A percentile compares a stretch with the other conserved stretches of the same genome.
These are phyloP conservation scores for Tenrec ecaudatus DNA, from an alignment of 2,113 vertebrate species.

Conservation along the genomic window DNA sequence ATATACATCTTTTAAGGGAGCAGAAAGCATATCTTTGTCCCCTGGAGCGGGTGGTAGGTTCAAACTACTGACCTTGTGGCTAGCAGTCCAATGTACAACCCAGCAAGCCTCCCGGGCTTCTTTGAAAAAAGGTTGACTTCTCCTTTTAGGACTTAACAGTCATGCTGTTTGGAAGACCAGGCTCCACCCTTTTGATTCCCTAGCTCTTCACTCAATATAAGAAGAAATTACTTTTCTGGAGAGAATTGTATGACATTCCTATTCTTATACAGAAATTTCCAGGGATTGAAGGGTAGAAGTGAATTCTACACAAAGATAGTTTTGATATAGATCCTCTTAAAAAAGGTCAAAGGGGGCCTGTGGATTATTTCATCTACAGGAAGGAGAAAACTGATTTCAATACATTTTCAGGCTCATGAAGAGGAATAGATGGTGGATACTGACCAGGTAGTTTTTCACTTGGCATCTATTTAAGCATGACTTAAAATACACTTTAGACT, in stretches of 20 bases:
- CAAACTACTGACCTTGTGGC: too few species aligned
- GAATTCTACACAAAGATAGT: neutral
- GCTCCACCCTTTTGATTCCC: neutral
- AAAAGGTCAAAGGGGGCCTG: neutral
- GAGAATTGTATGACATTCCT: neutral
- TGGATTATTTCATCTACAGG: neutral
- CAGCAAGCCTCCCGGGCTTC: too few species aligned
- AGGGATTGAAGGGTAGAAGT: neutral
- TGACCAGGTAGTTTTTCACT: too few species aligned
- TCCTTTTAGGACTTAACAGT: neutral
- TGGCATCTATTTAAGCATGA: neutral
- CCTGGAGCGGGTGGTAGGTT: too few species aligned
- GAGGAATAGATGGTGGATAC: neutral
- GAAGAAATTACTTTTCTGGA: neutral
- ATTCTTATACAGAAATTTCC: conserved; percentile 30
- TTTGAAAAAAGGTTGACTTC: neutral
- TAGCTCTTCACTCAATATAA: neutral
- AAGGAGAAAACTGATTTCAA: conserved; percentile 34
- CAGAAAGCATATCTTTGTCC: too few species aligned
- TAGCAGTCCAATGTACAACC: too few species aligned
- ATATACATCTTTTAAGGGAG: too few species aligned
- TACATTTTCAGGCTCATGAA: conserved; percentile 4
- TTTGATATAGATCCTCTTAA: conserved; percentile 38
- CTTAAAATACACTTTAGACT: neutral
- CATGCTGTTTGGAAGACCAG: conserved; percentile 40